phyloP scores from a whole-genome alignment of 2,888 invertebrate genomes.

The Punctoribates punctum region DNA sequence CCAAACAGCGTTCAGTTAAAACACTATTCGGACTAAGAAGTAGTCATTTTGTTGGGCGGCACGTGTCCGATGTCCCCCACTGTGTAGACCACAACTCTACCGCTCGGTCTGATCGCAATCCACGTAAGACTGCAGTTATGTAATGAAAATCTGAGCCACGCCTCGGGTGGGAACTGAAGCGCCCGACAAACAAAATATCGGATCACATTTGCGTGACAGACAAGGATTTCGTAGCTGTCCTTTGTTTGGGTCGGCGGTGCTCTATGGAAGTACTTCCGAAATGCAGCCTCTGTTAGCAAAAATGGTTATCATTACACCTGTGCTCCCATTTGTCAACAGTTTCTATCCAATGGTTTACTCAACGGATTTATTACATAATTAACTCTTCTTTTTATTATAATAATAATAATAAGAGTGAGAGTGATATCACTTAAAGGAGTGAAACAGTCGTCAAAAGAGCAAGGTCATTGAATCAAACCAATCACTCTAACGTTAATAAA shows the following conservation, averaged over 20 bases:
- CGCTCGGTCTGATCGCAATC: constrained; percentile 78
- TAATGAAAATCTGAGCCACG: constrained; percentile 86
- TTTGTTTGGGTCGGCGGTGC: constrained; percentile 73
- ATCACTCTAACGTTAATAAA: too few relatives aligned
- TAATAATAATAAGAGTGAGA: too few relatives aligned
- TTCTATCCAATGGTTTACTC: background rate
- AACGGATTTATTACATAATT: background rate
- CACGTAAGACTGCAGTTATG: constrained; percentile 92
- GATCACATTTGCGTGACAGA: constrained; percentile 98
- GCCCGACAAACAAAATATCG: constrained; percentile 66
- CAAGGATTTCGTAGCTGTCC: constrained; percentile 82
- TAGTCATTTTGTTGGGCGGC: constrained; percentile 62
- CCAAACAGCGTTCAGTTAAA: background rate
- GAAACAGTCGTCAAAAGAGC: too few relatives aligned
- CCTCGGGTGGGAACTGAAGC: constrained; percentile 93
- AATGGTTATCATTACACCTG: background rate
- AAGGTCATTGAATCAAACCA: too few relatives aligned
- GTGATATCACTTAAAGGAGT: too few relatives aligned
- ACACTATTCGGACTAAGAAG: constrained; percentile 27
- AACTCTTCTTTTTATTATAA: background rate
- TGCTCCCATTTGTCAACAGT: background rate
- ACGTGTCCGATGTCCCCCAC: constrained; percentile 89
- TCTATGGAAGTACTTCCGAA: constrained; percentile 85
- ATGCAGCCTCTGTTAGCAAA: constrained; percentile 68
- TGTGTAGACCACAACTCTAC: constrained; percentile 73